Percentiles rank a stretch among this genome's conserved stretches.
phyloP scores from a whole-genome alignment of 1,140 invertebrate species.

The Papilio glaucus region DNA sequence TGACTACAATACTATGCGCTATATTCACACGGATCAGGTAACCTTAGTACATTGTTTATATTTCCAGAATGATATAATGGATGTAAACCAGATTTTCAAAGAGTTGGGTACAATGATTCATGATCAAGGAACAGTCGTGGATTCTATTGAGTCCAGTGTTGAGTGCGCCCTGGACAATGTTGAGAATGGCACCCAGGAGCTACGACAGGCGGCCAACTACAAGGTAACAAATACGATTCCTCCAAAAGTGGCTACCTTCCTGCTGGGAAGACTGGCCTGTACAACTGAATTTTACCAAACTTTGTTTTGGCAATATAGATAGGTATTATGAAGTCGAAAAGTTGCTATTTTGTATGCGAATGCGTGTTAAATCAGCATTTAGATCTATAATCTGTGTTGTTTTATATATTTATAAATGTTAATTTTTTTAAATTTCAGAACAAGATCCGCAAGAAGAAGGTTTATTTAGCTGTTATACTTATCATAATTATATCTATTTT shows the following conservation, averaged over 20 bases:
- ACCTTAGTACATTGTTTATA: slow-evolving; percentile 18
- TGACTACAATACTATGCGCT: too few relatives aligned
- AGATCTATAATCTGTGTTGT: too few relatives aligned
- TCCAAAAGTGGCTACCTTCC: too few relatives aligned
- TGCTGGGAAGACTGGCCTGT: too few relatives aligned
- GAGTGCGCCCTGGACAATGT: slow-evolving; percentile 95
- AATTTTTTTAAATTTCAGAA: slow-evolving; percentile 85
- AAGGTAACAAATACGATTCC: slow-evolving; percentile 83
- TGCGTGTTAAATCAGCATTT: too few relatives aligned
- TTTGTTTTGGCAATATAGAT: too few relatives aligned
- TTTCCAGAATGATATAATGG: slow-evolving; percentile 94
- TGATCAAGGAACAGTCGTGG: slow-evolving; percentile 97
- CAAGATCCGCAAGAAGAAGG: slow-evolving; percentile 94
- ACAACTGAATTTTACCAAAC: too few relatives aligned
- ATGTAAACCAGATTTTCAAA: slow-evolving; percentile 99
- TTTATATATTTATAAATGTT: too few relatives aligned
- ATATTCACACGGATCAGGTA: neutral
- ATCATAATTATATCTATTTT: slow-evolving; percentile 89
- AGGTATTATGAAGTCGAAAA: too few relatives aligned
- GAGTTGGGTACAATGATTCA: slow-evolving; percentile 98
- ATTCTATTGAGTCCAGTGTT: slow-evolving; percentile 98
- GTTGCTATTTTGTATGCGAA: too few relatives aligned
- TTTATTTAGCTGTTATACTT: slow-evolving; percentile 88
- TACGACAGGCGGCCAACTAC: slow-evolving; percentile 92
- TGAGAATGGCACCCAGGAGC: slow-evolving; percentile 90